phyloP scores from a whole-genome alignment of 1,140 invertebrate genomes.

The Drosophila quadrilineata region DNA sequence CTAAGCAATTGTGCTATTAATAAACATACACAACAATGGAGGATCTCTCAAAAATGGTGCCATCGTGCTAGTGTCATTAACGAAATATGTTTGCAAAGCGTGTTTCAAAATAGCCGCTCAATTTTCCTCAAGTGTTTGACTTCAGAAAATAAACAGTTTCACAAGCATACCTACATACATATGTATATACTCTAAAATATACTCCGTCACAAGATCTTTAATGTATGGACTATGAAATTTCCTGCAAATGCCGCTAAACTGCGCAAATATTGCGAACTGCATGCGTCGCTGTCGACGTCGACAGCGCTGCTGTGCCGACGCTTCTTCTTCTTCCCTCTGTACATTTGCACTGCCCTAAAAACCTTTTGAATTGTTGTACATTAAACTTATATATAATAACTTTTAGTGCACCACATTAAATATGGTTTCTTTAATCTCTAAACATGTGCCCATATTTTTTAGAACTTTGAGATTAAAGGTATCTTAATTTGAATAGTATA shows the following conservation, averaged over 20 bases:
- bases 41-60: neutral
- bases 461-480: neutral
- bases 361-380: no score
- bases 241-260: no score
- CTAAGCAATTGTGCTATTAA: neutral
- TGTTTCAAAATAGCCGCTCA: constrained; percentile 19
- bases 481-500: neutral
- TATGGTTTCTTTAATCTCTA: neutral
- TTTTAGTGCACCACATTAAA: no score
- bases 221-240: no score
- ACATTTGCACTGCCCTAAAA: no score
- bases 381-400: no score
- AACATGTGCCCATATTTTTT: neutral
- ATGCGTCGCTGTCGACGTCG: no score
- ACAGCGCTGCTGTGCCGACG: no score
- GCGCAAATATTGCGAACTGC: no score
- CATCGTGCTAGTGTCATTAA: neutral
- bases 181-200: neutral
- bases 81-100: constrained; percentile 8
- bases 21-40: constrained; percentile 1
- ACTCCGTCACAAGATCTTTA: no score
- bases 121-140: constrained; percentile 7
- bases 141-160: constrained; percentile 27
- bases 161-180: neutral
- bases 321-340: no score